Evolutionary conservation across 2,888 invertebrate species (phyloP).

Genomic region (Thysanoteuthis rhombus): DNA sequence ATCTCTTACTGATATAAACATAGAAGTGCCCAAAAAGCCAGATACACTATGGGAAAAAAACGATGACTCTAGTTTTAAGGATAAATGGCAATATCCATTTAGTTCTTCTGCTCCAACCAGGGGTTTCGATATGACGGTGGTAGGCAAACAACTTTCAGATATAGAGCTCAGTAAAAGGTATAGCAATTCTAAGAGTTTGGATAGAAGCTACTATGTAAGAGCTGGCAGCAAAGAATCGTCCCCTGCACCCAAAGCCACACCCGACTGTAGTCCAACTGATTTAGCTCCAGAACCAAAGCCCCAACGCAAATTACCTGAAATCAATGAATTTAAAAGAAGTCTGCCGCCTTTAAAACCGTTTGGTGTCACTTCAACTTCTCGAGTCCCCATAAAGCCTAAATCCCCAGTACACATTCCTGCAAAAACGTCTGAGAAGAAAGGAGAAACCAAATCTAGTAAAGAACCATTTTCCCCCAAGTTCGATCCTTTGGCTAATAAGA

Average conservation of each 20-base stretch:
- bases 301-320: neutral
- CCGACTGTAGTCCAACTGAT: constrained; percentile 20
- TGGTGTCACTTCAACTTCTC: neutral
- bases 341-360: constrained; percentile 14
- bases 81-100: neutral
- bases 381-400: neutral
- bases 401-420: neutral
- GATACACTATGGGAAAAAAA: constrained; percentile 14
- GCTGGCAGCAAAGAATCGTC: constrained; percentile 22
- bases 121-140: constrained; percentile 1
- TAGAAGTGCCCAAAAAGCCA: constrained; percentile 1
- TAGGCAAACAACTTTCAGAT: constrained; percentile 24
- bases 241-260: constrained; percentile 21
- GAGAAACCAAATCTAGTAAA: neutral
- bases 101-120: neutral
- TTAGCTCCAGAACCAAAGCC: neutral
- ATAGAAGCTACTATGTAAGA: neutral
- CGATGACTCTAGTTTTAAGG: neutral
- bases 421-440: neutral
- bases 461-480: neutral
- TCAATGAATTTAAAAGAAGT: constrained; percentile 27
- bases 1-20: neutral
- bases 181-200: constrained; percentile 1
- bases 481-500: neutral
- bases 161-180: constrained; percentile 14